Base-by-base conservation (phyloP, 2,797 vertebrate genomes). In the Pangasius larnaudii region DNA sequence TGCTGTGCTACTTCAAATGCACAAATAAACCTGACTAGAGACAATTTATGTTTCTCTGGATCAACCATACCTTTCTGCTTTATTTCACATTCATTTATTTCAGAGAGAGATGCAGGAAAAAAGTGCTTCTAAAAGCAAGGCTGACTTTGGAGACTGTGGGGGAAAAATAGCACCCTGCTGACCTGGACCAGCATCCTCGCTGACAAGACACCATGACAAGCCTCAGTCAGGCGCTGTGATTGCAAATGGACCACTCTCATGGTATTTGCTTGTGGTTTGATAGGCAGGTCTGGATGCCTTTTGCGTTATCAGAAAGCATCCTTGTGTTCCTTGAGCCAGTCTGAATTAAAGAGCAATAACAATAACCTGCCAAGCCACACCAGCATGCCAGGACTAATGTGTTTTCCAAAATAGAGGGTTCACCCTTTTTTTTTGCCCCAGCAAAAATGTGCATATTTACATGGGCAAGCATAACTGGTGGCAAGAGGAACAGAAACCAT, bases 361-460 rank as follows among this genome's bases (percentile, higher is more conserved):
- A 86, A 93, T 94, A 93, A 89, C 91, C 95, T 96, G 95, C 96
- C 97, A 97, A 96, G 97, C 98, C 97, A 97, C 85, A 72, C 84
- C 51, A 39, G 61, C 74, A 58, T 53, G 79, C 87, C 87, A 88
- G 86, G 53, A 87, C 89, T 90, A 82, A 89, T 87, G 86, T 88
- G 75, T 89, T 87, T 89, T 87, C 75, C 86, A 95, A 95, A 95
- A 96, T 95, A 95, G 61, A 36, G 36, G 30, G 1, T 59, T 84
- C 22, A 30, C 77, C 69, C 69, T 93, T 92, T 94, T 94, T 91
- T 84, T 75, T 93, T 92, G 92, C 94, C 67, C 74, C 87, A 80
- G 75, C 82, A 96, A 97, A 96, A 97, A 96, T 97, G 97, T 97
- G 97, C 97, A 97, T 98, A 97, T 99, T 98, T 99, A 98, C 98